Percentiles rank a stretch among this genome's conserved stretches.
Conservation (phyloP, 2,888 invertebrate genomes). For the Imbricaverruca yamaguchii region DNA sequence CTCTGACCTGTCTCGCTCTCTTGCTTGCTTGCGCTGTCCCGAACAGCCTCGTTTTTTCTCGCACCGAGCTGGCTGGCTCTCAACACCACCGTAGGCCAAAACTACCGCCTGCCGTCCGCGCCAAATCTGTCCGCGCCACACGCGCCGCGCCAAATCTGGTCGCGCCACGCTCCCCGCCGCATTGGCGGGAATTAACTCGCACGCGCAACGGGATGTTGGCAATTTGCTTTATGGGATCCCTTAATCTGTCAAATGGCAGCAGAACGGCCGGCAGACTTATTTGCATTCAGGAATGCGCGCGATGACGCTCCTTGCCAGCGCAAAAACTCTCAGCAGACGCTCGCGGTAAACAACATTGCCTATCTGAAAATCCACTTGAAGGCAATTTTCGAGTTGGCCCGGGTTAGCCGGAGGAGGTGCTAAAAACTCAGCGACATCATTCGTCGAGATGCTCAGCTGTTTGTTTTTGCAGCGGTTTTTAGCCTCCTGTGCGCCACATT, state of each 20-base stretch:
- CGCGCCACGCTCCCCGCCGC: background rate
- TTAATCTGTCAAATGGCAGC: background rate
- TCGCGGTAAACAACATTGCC: background rate
- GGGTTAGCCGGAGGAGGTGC: background rate
- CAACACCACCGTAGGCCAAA: no score
- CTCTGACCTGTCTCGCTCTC: no score
- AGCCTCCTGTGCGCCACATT: background rate
- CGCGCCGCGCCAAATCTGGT: background rate
- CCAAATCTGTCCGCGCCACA: background rate
- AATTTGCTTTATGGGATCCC: background rate
- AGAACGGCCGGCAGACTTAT: background rate
- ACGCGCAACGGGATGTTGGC: background rate
- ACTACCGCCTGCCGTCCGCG: no score
- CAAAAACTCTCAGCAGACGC: background rate
- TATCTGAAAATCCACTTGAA: constrained; percentile 7
- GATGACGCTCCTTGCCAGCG: background rate
- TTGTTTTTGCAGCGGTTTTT: background rate
- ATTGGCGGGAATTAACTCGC: background rate
- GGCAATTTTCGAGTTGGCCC: background rate
- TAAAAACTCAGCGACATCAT: background rate
- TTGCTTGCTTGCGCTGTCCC: no score
- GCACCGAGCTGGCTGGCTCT: no score
- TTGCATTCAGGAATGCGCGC: background rate
- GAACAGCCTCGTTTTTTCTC: no score
- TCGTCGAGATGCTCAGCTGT: background rate